Percentiles rank a stretch among this genome's conserved stretches.
Conservation (phyloP, 1,140 invertebrate species). For the Zaprionus ornatus region DNA sequence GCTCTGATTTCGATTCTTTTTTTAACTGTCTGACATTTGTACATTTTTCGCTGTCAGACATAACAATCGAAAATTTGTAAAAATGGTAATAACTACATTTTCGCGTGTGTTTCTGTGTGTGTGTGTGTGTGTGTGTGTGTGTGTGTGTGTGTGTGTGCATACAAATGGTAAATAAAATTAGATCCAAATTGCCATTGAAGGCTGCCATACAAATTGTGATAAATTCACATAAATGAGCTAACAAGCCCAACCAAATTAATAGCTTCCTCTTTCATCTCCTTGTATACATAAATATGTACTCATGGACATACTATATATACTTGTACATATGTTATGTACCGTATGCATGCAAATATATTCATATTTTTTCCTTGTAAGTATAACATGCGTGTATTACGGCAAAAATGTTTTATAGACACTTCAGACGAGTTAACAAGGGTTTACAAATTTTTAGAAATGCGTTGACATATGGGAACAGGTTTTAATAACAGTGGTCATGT, state of each 20-base stretch:
- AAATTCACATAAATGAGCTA: slow-evolving; percentile 43
- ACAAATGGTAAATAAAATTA: slow-evolving; percentile 42
- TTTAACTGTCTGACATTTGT: slow-evolving; percentile 66
- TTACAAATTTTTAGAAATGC: too few relatives aligned
- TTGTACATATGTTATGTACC: too few relatives aligned
- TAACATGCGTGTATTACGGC: too few relatives aligned
- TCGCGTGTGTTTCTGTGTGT: neutral
- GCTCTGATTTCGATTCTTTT: slow-evolving; percentile 32
- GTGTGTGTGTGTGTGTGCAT: slow-evolving; percentile 11
- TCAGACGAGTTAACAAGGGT: too few relatives aligned
- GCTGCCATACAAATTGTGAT: slow-evolving; percentile 34
- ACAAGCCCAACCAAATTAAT: slow-evolving; percentile 27
- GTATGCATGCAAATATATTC: too few relatives aligned
- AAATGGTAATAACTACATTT: slow-evolving; percentile 46
- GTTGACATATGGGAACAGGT: too few relatives aligned
- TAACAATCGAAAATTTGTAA: slow-evolving; percentile 62
- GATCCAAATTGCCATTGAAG: slow-evolving; percentile 41
- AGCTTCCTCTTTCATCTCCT: neutral
- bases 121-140: slow-evolving; percentile 9
- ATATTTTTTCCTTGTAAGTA: too few relatives aligned
- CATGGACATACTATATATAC: neutral
- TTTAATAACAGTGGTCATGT: too few relatives aligned
- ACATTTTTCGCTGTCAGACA: slow-evolving; percentile 76
- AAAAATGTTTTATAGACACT: too few relatives aligned
- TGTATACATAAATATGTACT: neutral